phyloP scores from a whole-genome alignment of 1,140 invertebrate genomes.

The Solenopsis invicta region DNA sequence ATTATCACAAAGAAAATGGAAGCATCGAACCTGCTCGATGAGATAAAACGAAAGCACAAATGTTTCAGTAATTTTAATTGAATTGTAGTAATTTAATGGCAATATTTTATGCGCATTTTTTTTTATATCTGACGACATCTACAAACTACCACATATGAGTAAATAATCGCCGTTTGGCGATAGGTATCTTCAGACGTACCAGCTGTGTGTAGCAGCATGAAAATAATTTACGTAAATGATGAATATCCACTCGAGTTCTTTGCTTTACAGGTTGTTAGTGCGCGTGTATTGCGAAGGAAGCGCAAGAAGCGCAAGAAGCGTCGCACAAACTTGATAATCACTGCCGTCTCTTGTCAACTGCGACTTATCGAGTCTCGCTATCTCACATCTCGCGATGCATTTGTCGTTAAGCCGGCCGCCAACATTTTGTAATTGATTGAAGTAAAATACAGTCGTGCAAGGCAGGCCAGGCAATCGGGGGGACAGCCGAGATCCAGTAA shows the following conservation, averaged over 20 bases:
- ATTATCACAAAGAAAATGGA: neutral
- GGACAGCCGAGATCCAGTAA: conserved; percentile 60
- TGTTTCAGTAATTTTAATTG: neutral
- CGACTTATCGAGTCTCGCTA: conserved; percentile 52
- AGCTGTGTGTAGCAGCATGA: conserved; percentile 7
- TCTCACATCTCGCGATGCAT: conserved; percentile 21
- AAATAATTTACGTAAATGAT: conserved; percentile 56
- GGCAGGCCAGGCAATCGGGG: conserved; percentile 46
- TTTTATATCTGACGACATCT: neutral
- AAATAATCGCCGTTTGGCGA: conserved; percentile 21
- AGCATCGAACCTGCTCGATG: neutral
- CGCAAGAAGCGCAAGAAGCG: conserved; percentile 27
- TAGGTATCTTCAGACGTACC: neutral
- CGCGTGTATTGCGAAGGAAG: conserved; percentile 43
- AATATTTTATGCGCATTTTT: conserved; percentile 5
- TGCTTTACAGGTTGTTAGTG: conserved; percentile 28
- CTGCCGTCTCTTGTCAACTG: conserved; percentile 52
- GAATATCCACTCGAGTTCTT: conserved; percentile 42
- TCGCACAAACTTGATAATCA: conserved; percentile 55
- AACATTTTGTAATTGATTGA: conserved; percentile 58
- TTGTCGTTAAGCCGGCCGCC: conserved; percentile 51
- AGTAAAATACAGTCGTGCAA: conserved; percentile 60
- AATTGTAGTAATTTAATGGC: neutral
- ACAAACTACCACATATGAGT: neutral
- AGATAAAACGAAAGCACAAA: neutral